phyloP scores from a whole-genome alignment of 2,113 vertebrate species.

The Sinocyclocheilus anophthalmus region DNA sequence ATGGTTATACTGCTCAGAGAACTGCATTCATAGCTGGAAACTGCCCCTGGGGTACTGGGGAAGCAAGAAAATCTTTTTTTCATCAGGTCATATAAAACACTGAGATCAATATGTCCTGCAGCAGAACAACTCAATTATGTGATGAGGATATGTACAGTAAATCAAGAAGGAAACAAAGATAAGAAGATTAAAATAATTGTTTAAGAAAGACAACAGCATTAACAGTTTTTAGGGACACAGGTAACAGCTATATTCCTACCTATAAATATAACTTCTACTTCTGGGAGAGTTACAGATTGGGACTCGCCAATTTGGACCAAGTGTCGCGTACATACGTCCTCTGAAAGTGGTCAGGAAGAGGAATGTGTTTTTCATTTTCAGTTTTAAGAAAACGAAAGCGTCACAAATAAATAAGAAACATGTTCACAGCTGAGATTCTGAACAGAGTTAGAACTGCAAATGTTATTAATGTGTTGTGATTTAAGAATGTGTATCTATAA shows the following conservation, averaged over 20 bases:
- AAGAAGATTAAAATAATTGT: not conserved
- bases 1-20: slow-evolving; percentile 81
- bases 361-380: not conserved
- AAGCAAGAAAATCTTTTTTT: not conserved
- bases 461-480: not conserved
- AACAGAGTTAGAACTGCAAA: not conserved
- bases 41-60: slow-evolving; percentile 79
- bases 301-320: slow-evolving; percentile 96
- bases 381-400: not conserved
- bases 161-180: not conserved
- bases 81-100: not conserved
- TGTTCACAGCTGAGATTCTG: not conserved
- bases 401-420: not conserved
- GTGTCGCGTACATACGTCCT: slow-evolving; percentile 92
- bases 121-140: not conserved
- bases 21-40: slow-evolving; percentile 78
- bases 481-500: not conserved
- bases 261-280: slow-evolving; percentile 89
- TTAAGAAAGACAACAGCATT: not conserved
- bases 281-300: slow-evolving; percentile 87
- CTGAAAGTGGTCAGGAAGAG: slow-evolving; percentile 69
- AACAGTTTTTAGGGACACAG: not conserved
- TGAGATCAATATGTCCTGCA: not conserved
- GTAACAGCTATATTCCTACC: slow-evolving; percentile 73
- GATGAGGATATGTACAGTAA: not conserved